These are phyloP conservation scores for Eubucco bourcierii DNA, from an alignment of 2,113 vertebrate species.

Conservation along the genomic window DNA sequence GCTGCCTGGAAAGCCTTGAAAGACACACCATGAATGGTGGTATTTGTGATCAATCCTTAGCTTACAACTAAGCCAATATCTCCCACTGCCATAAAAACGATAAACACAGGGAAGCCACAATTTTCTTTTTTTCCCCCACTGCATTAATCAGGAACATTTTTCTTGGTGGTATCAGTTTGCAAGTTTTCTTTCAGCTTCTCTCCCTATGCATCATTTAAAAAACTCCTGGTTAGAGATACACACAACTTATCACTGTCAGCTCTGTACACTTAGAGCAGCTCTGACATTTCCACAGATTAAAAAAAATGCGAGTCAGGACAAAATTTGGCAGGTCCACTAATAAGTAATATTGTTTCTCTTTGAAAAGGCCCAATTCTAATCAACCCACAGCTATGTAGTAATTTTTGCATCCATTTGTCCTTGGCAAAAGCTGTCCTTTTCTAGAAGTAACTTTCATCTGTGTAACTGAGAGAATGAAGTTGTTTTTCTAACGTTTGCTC, in stretches of 20 bases:
- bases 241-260: slow-evolving; percentile 36
- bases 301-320: slow-evolving; percentile 32
- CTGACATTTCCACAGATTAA: slow-evolving; percentile 30
- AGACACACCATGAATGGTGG: fast-evolving
- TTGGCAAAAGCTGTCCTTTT: background rate
- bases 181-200: background rate
- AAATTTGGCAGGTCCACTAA: slow-evolving; percentile 39
- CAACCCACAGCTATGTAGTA: background rate
- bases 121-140: background rate
- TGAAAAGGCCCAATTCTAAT: slow-evolving; percentile 34
- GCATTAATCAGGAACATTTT: slow-evolving; percentile 41
- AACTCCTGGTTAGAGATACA: background rate
- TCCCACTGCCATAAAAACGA: background rate
- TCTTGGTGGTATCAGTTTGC: background rate
- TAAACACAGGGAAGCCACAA: background rate
- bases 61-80: background rate
- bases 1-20: background rate
- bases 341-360: slow-evolving; percentile 32
- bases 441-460: background rate
- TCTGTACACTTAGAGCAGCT: background rate
- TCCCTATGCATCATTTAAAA: slow-evolving; percentile 25
- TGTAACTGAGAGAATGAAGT: background rate
- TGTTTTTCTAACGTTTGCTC: background rate
- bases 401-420: slow-evolving; percentile 22
- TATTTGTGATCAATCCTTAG: background rate